A percentile compares a stretch with the other conserved stretches of the same genome.
Evolutionary conservation across 1,140 invertebrate species (phyloP).

Genomic region (Eubasilissa regina): DNA sequence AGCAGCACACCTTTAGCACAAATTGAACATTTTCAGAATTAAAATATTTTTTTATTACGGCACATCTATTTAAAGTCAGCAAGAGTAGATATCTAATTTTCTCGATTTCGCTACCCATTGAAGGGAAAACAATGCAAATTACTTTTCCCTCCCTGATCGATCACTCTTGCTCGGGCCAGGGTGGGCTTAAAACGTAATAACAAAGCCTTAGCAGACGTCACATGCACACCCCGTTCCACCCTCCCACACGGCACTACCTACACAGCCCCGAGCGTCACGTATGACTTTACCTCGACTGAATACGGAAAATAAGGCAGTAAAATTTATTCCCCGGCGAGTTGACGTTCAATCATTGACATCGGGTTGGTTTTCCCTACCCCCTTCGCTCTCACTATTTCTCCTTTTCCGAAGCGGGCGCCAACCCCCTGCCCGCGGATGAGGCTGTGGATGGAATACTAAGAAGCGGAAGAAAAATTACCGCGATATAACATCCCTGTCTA

Average conservation of each 20-base stretch:
- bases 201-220: slow-evolving; percentile 53
- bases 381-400: slow-evolving; percentile 42
- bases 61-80: no score
- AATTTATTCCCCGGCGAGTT: slow-evolving; percentile 71
- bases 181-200: slow-evolving; percentile 57
- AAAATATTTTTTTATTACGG: no score
- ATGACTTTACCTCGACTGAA: slow-evolving; percentile 58
- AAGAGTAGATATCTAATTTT: neutral
- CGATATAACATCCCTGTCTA: slow-evolving; percentile 56
- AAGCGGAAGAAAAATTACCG: slow-evolving; percentile 67
- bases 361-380: slow-evolving; percentile 65
- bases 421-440: slow-evolving; percentile 49
- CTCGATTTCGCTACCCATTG: slow-evolving; percentile 21
- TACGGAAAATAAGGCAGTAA: slow-evolving; percentile 62
- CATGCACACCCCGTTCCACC: slow-evolving; percentile 49
- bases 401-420: slow-evolving; percentile 16
- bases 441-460: slow-evolving; percentile 67
- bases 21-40: no score
- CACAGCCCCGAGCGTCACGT: slow-evolving; percentile 59
- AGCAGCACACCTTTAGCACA: no score
- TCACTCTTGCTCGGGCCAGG: slow-evolving; percentile 14
- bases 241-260: slow-evolving; percentile 7
- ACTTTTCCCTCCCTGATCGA: slow-evolving; percentile 38
- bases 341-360: slow-evolving; percentile 72
- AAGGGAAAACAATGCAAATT: slow-evolving; percentile 42